Conservation (phyloP, 2,113 vertebrate species). For the Desmodus rotundus region DNA sequence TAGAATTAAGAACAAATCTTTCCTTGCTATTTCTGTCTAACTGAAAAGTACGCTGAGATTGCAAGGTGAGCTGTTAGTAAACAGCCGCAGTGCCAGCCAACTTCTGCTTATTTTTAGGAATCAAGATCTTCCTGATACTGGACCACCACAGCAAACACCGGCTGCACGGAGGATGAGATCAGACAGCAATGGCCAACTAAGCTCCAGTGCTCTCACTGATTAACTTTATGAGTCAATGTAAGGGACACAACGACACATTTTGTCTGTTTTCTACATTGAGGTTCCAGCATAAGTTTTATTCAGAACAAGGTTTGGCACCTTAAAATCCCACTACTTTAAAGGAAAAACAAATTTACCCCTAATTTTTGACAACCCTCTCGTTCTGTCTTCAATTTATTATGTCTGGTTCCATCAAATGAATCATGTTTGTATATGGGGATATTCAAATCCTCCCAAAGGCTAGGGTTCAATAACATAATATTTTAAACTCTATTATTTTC, state of each 20-base stretch:
- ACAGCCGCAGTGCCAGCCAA: neutral
- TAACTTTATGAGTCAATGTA: neutral
- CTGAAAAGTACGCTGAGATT: slow-evolving; percentile 3
- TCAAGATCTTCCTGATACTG: neutral
- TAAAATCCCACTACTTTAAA: slow-evolving; percentile 16
- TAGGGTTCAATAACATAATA: neutral
- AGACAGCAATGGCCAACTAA: neutral
- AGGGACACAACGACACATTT: neutral
- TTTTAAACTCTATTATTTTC: neutral
- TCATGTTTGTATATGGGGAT: neutral
- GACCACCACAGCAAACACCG: slow-evolving; percentile 6
- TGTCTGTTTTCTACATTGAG: neutral
- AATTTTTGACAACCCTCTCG: neutral
- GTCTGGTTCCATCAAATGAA: neutral
- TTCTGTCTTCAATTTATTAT: neutral
- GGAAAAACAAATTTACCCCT: neutral
- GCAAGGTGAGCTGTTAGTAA: neutral
- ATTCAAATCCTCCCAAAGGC: slow-evolving; percentile 8
- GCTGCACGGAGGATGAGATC: neutral
- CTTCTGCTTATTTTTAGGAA: slow-evolving; percentile 18
- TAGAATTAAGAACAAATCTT: neutral
- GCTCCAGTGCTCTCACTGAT: neutral
- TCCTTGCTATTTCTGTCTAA: slow-evolving; percentile 4
- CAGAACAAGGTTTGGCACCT: neutral
- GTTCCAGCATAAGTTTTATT: neutral